A percentile compares a stretch with the other conserved stretches of the same genome.
Evolutionary conservation across 2,113 vertebrate species (phyloP).

Genomic region (Ictalurus furcatus): DNA sequence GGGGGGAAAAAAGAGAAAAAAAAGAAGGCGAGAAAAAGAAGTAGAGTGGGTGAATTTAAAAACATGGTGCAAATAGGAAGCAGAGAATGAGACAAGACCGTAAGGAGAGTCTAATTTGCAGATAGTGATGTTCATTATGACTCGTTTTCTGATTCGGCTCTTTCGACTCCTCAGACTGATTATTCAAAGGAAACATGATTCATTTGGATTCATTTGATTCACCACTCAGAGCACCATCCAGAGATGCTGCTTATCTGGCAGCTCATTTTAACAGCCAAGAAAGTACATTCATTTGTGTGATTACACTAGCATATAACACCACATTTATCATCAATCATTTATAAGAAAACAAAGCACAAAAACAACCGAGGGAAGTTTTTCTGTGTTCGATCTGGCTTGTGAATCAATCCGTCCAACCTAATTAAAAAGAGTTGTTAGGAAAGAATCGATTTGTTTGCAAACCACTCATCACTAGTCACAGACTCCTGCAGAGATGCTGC

Average conservation of each 20-base stretch:
- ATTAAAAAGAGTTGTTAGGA: slow-evolving; percentile 26
- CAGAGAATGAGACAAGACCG: slow-evolving; percentile 64
- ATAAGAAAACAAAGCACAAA: background rate
- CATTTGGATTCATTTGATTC: background rate
- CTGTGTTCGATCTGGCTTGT: background rate
- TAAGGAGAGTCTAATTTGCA: slow-evolving; percentile 50
- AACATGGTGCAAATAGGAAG: slow-evolving; percentile 66
- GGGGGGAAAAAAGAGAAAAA: background rate
- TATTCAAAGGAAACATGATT: background rate
- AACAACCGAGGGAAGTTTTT: background rate
- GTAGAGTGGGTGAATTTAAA: slow-evolving; percentile 58
- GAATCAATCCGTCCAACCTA: slow-evolving; percentile 3
- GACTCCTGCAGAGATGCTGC: slow-evolving; percentile 63
- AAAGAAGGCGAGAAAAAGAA: background rate
- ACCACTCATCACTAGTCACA: slow-evolving; percentile 56
- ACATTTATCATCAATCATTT: background rate
- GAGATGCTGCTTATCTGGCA: background rate
- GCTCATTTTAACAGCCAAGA: no score
- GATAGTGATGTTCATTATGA: background rate
- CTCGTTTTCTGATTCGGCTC: background rate
- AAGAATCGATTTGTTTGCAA: slow-evolving; percentile 35
- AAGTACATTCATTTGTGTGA: background rate
- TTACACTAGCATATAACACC: no score
- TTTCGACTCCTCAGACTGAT: background rate
- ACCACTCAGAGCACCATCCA: background rate